Conservation (phyloP, 2,797 vertebrate species). For the Natrix natrix region DNA sequence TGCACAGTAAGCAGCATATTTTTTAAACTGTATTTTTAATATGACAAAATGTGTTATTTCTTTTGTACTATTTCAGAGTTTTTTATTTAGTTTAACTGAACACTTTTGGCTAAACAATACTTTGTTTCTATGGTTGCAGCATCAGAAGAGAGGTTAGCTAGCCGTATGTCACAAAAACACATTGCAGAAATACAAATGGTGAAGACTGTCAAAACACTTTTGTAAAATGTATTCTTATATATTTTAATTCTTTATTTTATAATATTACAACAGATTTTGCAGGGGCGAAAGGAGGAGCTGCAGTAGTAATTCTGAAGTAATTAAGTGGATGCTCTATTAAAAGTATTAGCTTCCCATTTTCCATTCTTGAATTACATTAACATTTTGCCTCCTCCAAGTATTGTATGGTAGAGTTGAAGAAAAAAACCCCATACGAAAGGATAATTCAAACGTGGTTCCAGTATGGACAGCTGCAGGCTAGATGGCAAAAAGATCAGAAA, state of each 20-base stretch:
- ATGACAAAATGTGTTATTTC: not conserved
- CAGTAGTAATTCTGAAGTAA: not conserved
- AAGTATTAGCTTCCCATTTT: not conserved
- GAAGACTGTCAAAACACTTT: not conserved
- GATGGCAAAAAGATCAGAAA: too few relatives aligned
- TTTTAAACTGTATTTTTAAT: not conserved
- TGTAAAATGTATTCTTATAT: not conserved
- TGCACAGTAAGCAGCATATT: not conserved
- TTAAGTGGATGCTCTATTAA: not conserved
- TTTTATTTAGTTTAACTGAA: not conserved
- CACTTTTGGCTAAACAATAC: constrained; percentile 10
- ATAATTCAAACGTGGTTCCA: too few relatives aligned
- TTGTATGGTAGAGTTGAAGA: not conserved
- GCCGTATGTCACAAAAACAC: not conserved
- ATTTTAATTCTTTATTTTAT: not conserved
- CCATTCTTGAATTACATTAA: not conserved
- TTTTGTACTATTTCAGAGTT: not conserved
- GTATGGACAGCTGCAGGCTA: too few relatives aligned
- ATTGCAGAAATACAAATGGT: constrained; percentile 6
- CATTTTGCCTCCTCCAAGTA: not conserved
- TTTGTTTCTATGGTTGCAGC: constrained; percentile 25
- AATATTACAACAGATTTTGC: not conserved
- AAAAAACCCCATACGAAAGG: not conserved
- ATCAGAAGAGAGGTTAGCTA: not conserved
- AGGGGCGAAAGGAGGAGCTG: not conserved